Conservation (phyloP, 1,140 invertebrate genomes). For the Drosophila athabasca region DNA sequence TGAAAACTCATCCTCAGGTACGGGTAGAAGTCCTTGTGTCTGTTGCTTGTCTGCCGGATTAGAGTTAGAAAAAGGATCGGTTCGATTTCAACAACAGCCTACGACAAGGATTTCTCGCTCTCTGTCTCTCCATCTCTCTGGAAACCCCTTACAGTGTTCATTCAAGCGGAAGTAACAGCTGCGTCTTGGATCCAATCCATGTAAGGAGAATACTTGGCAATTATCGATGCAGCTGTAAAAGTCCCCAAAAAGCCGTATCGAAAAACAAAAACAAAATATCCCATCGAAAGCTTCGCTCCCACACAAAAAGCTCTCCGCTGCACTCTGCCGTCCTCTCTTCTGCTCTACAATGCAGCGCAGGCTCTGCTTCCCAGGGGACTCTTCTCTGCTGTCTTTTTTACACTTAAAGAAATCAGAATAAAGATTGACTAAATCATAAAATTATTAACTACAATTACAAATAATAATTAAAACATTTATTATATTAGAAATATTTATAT, state of each 20-base stretch:
- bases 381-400: too few species aligned
- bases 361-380: constrained; percentile 24
- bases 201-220: constrained; percentile 55
- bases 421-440: too few species aligned
- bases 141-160: constrained; percentile 32
- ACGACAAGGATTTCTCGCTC: constrained; percentile 13
- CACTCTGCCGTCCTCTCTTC: constrained; percentile 12
- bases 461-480: too few species aligned
- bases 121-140: background rate
- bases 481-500: too few species aligned
- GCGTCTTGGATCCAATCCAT: constrained; percentile 55
- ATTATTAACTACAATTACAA: too few species aligned
- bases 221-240: constrained; percentile 71
- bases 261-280: constrained; percentile 29
- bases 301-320: constrained; percentile 53
- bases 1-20: constrained; percentile 22
- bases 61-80: constrained; percentile 69
- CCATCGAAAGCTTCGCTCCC: constrained; percentile 73
- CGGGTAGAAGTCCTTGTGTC: constrained; percentile 32
- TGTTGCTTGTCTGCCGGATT: constrained; percentile 60
- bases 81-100: constrained; percentile 7
- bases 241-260: constrained; percentile 28
- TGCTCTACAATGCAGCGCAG: too few species aligned
- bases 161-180: constrained; percentile 76
- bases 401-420: too few species aligned